Conservation (phyloP, 2,113 vertebrate species). For the Ailuropoda melanoleuca region DNA sequence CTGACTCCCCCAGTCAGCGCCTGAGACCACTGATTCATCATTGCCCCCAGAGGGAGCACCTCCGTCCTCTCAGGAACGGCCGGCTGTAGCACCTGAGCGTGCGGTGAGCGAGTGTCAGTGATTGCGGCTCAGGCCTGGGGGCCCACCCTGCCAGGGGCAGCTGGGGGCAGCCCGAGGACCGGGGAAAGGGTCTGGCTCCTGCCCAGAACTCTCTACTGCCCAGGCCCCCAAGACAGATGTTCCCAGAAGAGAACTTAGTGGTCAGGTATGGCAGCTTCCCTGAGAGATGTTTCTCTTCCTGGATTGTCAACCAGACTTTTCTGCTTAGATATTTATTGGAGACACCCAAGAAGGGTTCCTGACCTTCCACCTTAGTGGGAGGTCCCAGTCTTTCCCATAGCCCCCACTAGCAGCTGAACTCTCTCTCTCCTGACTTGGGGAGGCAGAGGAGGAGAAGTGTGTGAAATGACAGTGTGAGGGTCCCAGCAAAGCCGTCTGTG, state of each 20-base stretch:
- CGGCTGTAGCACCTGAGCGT: not conserved
- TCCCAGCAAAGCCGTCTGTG: not conserved
- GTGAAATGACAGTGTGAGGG: not conserved
- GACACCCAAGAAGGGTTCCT: not conserved
- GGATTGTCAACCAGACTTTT: constrained; percentile 28
- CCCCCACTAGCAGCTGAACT: not conserved
- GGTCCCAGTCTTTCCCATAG: not conserved
- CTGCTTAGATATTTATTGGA: constrained; percentile 1
- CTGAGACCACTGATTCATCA: not conserved
- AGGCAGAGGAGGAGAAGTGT: not conserved
- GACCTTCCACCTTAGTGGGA: not conserved
- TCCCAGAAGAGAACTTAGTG: not conserved
- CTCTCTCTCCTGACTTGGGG: not conserved
- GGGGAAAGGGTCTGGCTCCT: not conserved
- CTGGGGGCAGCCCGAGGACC: not conserved
- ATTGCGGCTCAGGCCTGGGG: not conserved
- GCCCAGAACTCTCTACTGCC: not conserved
- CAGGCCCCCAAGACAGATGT: not conserved
- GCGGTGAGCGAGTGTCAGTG: not conserved
- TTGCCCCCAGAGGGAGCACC: not conserved
- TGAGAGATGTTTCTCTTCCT: constrained; percentile 1
- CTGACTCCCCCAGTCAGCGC: not conserved
- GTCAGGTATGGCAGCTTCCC: not conserved
- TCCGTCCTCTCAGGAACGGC: not conserved
- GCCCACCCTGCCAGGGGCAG: not conserved